phyloP scores from a whole-genome alignment of 2,113 vertebrate species.

The Rhineura floridana region DNA sequence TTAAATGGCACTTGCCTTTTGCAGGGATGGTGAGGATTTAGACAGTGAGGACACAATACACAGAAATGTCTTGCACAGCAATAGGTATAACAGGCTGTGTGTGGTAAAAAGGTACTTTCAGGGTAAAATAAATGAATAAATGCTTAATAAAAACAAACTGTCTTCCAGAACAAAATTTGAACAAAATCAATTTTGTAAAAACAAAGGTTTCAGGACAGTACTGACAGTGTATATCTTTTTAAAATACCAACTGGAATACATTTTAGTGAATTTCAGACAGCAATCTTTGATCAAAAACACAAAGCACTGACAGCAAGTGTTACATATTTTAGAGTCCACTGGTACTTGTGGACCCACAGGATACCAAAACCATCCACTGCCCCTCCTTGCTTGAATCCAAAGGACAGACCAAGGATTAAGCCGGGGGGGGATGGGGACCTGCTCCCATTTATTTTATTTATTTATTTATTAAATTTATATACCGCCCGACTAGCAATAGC shows the following conservation, averaged over 20 bases:
- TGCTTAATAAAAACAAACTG: not conserved
- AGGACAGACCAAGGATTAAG: not conserved
- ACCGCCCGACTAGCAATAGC: no score
- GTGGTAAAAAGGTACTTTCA: not conserved
- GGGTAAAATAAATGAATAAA: not conserved
- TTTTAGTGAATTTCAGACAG: not conserved
- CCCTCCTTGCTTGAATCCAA: not conserved
- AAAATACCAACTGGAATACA: not conserved
- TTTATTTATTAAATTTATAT: no score
- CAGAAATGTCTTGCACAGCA: not conserved
- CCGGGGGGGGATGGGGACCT: not conserved
- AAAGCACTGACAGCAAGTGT: not conserved
- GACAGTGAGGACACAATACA: fast-evolving
- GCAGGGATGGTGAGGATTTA: not conserved
- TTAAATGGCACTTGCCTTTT: not conserved
- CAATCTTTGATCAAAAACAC: not conserved
- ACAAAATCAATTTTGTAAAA: not conserved
- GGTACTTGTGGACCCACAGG: not conserved
- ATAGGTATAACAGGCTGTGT: not conserved
- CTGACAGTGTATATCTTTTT: not conserved
- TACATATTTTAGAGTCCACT: not conserved
- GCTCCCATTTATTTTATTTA: no score
- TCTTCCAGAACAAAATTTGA: not conserved
- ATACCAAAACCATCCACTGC: not conserved
- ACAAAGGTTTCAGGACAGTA: fast-evolving